These are phyloP conservation scores for Cataglyphis hispanica DNA, from an alignment of 1,140 invertebrate genomes.

Conservation along the genomic window DNA sequence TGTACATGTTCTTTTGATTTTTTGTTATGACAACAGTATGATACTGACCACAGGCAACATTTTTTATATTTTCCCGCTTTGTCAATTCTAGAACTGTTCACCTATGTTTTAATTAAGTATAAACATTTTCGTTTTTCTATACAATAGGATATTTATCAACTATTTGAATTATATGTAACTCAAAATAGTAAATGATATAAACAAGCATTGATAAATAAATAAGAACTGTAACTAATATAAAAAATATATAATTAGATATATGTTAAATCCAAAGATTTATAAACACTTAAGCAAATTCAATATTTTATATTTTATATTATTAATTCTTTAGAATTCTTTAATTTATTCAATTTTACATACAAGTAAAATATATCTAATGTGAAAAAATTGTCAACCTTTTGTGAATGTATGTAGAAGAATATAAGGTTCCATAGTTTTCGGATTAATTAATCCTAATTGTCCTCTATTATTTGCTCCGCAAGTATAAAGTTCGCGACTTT, in stretches of 20 bases:
- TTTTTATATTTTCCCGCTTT: conserved; percentile 82
- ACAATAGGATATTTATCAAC: neutral
- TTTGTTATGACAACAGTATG: conserved; percentile 89
- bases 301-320: neutral
- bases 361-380: neutral
- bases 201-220: neutral
- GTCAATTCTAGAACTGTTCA: conserved; percentile 86
- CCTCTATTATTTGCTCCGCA: conserved; percentile 89
- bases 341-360: neutral
- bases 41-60: conserved; percentile 91
- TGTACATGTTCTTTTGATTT: conserved; percentile 81
- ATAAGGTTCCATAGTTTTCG: conserved; percentile 62
- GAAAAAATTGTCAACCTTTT: conserved; percentile 78
- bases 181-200: neutral
- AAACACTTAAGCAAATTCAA: neutral
- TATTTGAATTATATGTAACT: neutral
- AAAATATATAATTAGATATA: neutral
- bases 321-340: neutral
- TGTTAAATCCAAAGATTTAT: neutral
- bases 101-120: conserved; percentile 17
- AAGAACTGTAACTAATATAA: neutral
- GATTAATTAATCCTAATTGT: conserved; percentile 87
- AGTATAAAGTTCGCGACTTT: conserved; percentile 88
- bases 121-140: conserved; percentile 19
- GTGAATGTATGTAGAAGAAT: conserved; percentile 84